Evolutionary conservation across 2,797 vertebrate genomes (phyloP).

Genomic region (Pristis pectinata): DNA sequence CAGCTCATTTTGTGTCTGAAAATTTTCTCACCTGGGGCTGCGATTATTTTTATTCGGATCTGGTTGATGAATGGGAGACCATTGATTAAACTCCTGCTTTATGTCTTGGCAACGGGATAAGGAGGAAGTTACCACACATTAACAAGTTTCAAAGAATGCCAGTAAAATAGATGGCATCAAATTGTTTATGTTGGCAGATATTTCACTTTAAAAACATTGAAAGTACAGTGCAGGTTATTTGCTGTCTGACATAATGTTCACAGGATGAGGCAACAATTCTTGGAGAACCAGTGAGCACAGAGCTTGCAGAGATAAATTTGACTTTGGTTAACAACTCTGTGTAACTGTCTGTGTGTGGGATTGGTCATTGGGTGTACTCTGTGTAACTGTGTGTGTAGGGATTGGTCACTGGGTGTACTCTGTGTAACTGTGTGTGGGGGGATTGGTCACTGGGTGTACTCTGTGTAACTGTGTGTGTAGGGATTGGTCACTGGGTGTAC

Average conservation of each 20-base stretch:
- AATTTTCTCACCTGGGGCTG: neutral
- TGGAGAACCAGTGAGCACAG: neutral
- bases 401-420: too few species aligned
- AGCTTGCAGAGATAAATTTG: neutral
- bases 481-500: too few species aligned
- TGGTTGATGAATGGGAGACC: neutral
- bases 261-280: neutral
- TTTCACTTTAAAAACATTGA: neutral
- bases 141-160: neutral
- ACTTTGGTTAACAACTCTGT: too few species aligned
- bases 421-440: too few species aligned
- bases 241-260: neutral
- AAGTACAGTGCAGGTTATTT: neutral
- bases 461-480: too few species aligned
- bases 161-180: neutral
- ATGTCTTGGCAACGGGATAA: neutral
- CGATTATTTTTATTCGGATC: neutral
- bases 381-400: too few species aligned
- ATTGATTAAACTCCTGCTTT: neutral
- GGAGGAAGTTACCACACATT: neutral
- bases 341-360: too few species aligned
- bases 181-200: constrained; percentile 13
- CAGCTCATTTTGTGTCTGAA: neutral
- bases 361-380: too few species aligned
- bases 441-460: too few species aligned